These are phyloP conservation scores for Dermolepida albohirtum DNA, from an alignment of 2,888 invertebrate species.

Conservation along the genomic window DNA sequence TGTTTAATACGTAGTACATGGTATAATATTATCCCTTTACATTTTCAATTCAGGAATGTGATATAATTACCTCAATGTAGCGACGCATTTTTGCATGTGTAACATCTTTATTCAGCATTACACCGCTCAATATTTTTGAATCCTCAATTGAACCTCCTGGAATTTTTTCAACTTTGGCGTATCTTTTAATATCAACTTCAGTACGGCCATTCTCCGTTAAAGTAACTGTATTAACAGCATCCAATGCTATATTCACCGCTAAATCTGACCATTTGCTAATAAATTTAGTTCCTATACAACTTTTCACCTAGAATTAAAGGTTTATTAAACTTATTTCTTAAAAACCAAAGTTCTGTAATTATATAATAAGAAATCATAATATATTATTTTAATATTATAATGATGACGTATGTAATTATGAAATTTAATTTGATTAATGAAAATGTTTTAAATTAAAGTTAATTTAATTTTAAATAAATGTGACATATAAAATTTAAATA, in stretches of 20 bases:
- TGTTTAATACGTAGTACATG: too few species aligned
- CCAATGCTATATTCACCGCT: constrained; percentile 94
- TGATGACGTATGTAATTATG: too few species aligned
- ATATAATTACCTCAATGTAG: constrained; percentile 73
- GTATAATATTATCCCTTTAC: too few species aligned
- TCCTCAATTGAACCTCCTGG: constrained; percentile 97
- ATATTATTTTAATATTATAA: too few species aligned
- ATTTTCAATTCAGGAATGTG: too few species aligned
- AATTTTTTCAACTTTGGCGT: constrained; percentile 94
- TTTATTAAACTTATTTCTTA: background rate
- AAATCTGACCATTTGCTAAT: constrained; percentile 95
- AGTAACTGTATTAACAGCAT: constrained; percentile 93
- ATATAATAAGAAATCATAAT: too few species aligned
- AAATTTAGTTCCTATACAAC: constrained; percentile 98
- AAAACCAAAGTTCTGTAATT: background rate
- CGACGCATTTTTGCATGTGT: constrained; percentile 98
- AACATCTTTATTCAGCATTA: constrained; percentile 99
- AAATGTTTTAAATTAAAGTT: too few species aligned
- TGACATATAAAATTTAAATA: too few species aligned
- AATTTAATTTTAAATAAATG: too few species aligned
- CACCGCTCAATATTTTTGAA: constrained; percentile 90
- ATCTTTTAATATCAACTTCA: constrained; percentile 98
- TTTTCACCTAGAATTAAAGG: constrained; percentile 73
- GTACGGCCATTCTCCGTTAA: constrained; percentile 88
- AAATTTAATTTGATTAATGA: too few species aligned